Evolutionary conservation across 2,888 invertebrate genomes (phyloP).

Genomic region (Scaptomyza parva): DNA sequence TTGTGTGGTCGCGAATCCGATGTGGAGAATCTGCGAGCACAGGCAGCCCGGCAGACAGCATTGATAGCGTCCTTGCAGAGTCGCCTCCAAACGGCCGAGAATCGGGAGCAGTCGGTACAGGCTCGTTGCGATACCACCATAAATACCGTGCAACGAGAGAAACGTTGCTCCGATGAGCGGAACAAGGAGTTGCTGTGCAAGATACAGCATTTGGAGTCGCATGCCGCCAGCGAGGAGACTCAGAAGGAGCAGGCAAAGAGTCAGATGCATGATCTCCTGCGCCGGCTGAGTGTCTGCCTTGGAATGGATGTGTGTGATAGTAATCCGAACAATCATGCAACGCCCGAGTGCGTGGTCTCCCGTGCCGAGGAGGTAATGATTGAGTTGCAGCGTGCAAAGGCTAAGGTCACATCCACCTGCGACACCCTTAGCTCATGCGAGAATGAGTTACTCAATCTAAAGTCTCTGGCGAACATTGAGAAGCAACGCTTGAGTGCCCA

Average conservation of each 20-base stretch:
- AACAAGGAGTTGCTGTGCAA: constrained; percentile 91
- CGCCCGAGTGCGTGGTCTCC: constrained; percentile 90
- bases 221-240: constrained; percentile 90
- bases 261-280: constrained; percentile 89
- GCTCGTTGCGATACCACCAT: constrained; percentile 88
- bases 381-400: constrained; percentile 88
- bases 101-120: constrained; percentile 90
- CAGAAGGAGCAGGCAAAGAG: constrained; percentile 89
- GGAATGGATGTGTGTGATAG: constrained; percentile 89
- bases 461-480: constrained; percentile 86
- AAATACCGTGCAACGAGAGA: constrained; percentile 91
- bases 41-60: constrained; percentile 92
- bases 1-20: constrained; percentile 91
- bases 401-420: constrained; percentile 85
- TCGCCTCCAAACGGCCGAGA: constrained; percentile 92
- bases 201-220: constrained; percentile 89
- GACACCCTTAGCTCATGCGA: constrained; percentile 85
- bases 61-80: constrained; percentile 92
- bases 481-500: constrained; percentile 91
- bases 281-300: constrained; percentile 90
- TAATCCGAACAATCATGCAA: constrained; percentile 85
- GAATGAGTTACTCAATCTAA: constrained; percentile 82
- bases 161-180: constrained; percentile 90
- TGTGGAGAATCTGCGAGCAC: constrained; percentile 92
- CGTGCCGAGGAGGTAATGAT: constrained; percentile 92